Evolutionary conservation across 1,140 invertebrate species (phyloP).

Genomic region (Rhopalosiphum maidis): DNA sequence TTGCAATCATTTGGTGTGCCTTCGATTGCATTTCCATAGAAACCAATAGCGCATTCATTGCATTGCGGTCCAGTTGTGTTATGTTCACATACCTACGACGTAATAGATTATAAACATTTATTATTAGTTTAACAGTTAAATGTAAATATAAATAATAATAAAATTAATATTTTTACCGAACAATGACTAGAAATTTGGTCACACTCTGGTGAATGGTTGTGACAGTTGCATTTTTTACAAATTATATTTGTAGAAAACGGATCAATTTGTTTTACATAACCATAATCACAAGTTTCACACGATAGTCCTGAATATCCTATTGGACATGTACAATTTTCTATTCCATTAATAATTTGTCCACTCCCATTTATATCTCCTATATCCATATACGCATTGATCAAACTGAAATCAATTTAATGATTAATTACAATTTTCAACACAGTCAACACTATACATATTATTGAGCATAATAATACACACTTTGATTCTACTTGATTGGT

Average conservation of each 20-base stretch:
- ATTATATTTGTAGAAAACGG: constrained; percentile 63
- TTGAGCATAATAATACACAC: constrained; percentile 63
- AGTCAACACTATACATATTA: constrained; percentile 14
- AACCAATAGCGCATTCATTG: constrained; percentile 85
- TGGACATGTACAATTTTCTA: constrained; percentile 70
- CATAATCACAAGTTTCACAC: constrained; percentile 84
- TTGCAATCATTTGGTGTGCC: constrained; percentile 81
- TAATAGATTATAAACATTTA: background rate
- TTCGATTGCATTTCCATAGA: constrained; percentile 85
- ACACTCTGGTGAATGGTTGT: constrained; percentile 85
- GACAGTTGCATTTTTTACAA: constrained; percentile 89
- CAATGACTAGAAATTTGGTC: constrained; percentile 81
- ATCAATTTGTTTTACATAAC: constrained; percentile 68
- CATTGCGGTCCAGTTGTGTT: constrained; percentile 79
- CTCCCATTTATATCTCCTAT: constrained; percentile 58
- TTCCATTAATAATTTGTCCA: constrained; percentile 59
- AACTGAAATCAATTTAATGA: constrained; percentile 58
- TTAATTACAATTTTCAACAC: constrained; percentile 2
- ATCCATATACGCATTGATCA: constrained; percentile 59
- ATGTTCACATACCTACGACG: constrained; percentile 70
- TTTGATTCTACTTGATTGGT: constrained; percentile 90
- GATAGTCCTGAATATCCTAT: constrained; percentile 78
- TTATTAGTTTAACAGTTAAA: constrained; percentile 63
- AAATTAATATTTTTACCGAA: constrained; percentile 63
- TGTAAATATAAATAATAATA: background rate